Base-by-base conservation (phyloP, 2,888 invertebrate genomes). In the Leucophora obtusa region DNA sequence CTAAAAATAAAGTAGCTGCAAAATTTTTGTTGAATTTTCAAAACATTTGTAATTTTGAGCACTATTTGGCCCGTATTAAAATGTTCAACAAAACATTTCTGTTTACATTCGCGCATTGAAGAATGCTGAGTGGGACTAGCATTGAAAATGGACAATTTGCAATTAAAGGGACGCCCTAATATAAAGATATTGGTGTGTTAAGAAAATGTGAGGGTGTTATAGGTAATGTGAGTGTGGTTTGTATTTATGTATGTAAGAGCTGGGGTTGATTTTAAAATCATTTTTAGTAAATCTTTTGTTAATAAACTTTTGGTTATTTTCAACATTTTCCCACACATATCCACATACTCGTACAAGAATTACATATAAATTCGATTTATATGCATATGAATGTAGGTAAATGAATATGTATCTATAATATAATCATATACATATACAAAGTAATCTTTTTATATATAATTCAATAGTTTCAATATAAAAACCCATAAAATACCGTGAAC, bases 261-360 rank as follows among this genome's bases (percentile, higher is more conserved):
- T 47, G 43, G 8, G 17, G n/a, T 24, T 59, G 35, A 59, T 59
- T 35, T 60, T 62, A 18, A 47, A 62, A 24, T 28, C 50, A 50
- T 62, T 50, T 50, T n/a, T 28, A 24, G 24, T 50, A 62, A 62
- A 62, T 62, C 62, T 50, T 50, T 62, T 62, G 62, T 62, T 62
- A 62, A 50, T 62, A 62, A 47, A 62, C 62, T 5, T 62, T 28
- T 7, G 62, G 24, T 21, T 47, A 15, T 24, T 47, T 47, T 50
- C 7, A 28, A 28, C 28, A 28, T 28, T 28, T 28, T 6, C 2
- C 2, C 43, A 47, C 43, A 47, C 43, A 38, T 10, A 7, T 35
- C n/a, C 35, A 35, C 35, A 35, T 7, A 35, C 35, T 4, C 35
- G 7, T 7, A 35, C 35, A 35, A 21, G 21, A 21, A 28, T 28